Base-by-base conservation (phyloP, 2,113 vertebrate species). In the Beaufortia kweichowensis region DNA sequence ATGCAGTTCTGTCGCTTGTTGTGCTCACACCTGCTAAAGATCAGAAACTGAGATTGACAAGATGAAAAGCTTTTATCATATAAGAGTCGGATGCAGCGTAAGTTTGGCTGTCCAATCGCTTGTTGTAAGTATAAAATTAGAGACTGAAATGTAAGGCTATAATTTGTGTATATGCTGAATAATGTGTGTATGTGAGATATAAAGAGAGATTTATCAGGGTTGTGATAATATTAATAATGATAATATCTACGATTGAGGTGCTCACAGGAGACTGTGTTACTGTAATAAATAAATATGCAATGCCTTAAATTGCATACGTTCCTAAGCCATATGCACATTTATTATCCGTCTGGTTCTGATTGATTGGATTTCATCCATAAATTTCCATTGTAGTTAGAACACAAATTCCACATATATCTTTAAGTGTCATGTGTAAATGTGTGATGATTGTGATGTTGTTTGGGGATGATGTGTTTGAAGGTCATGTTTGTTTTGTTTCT, bases 221-320 rank as follows among this genome's bases (percentile, higher is more conserved):
- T 59, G 76, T 81, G n/a, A n/a, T n/a, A n/a, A n/a, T n/a, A n/a
- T n/a, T n/a, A n/a, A n/a, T 76, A 83, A 78, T 76, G 80, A 82
- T 71, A 82, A 80, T 78, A 73, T 75, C 39, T 85, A 86, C 73
- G n/a, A 78, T 85, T 81, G 56, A 85, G 87, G 89, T 88, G 87
- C 87, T 90, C 81, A 63, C 79, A 61, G 41, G 78, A 69, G 67
- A 81, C 82, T 43, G 68, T 64, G 55, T 41, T 55, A 43, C 79
- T 75, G 41, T 74, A 80, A 77, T 81, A n/a, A 70, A 39, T 77
- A 61, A 75, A 68, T 76, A 75, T 29, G 79, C 65, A 53, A 77
- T 77, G 72, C 75, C 78, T 75, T 31, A 57, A 31, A 75, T 81
- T 62, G 76, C 67, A 15, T 79, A 73, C 46, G 50, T 61, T 71